phyloP scores from a whole-genome alignment of 2,888 invertebrate species.

The Pristionchus fissidentatus region DNA sequence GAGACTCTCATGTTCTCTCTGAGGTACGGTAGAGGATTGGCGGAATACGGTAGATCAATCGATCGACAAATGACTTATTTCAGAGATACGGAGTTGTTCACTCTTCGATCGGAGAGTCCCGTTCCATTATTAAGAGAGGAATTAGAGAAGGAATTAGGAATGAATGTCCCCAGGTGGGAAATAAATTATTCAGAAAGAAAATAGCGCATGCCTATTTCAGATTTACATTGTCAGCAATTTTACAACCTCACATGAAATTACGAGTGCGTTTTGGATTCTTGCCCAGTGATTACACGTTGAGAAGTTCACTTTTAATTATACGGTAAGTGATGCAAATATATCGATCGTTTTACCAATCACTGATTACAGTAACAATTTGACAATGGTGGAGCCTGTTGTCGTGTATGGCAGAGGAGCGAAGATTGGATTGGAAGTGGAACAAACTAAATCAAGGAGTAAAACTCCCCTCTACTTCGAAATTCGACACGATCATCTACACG shows the following conservation, averaged over 20 bases:
- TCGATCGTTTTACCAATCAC: neutral
- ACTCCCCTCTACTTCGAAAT: conserved; percentile 87
- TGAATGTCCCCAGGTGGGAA: conserved; percentile 62
- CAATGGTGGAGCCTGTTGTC: conserved; percentile 88
- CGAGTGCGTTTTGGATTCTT: conserved; percentile 77
- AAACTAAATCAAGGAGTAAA: conserved; percentile 64
- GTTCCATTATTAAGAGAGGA: conserved; percentile 76
- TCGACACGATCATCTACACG: conserved; percentile 81
- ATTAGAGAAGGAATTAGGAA: conserved; percentile 77
- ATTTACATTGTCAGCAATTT: conserved; percentile 80
- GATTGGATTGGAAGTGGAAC: conserved; percentile 84
- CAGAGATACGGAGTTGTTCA: conserved; percentile 73
- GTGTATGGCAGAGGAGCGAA: conserved; percentile 88
- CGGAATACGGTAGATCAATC: neutral
- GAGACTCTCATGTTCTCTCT: conserved; percentile 78
- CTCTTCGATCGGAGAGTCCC: conserved; percentile 74
- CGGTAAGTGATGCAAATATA: conserved; percentile 73
- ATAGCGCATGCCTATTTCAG: conserved; percentile 56
- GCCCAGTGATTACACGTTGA: conserved; percentile 78
- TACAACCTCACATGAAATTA: conserved; percentile 80
- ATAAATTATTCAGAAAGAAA: neutral
- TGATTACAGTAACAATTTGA: conserved; percentile 88
- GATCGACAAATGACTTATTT: neutral
- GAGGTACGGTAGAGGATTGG: conserved; percentile 43
- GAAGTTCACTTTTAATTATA: conserved; percentile 78